These are phyloP conservation scores for Ptyas mucosa DNA, from an alignment of 2,113 vertebrate species.

Conservation along the genomic window DNA sequence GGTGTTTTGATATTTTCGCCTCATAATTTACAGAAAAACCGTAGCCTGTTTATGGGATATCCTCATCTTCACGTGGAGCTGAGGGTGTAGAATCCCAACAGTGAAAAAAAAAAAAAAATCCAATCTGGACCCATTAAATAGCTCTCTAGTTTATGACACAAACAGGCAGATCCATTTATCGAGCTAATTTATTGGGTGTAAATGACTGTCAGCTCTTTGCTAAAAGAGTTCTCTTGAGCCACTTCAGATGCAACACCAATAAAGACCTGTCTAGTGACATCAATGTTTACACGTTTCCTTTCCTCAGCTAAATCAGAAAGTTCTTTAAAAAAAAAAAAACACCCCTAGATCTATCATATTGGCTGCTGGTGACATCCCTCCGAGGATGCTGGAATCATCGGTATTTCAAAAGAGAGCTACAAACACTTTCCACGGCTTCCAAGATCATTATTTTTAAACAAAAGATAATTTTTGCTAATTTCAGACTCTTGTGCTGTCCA, in stretches of 20 bases:
- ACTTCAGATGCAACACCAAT: neutral
- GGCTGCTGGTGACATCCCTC: neutral
- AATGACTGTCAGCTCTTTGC: slow-evolving; percentile 8
- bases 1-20: neutral
- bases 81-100: neutral
- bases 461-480: neutral
- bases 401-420: neutral
- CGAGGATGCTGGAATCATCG: neutral
- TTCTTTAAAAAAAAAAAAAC: neutral
- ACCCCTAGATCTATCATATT: neutral
- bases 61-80: neutral
- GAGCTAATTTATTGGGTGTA: slow-evolving; percentile 12
- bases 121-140: neutral
- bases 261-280: neutral
- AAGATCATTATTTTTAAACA: neutral
- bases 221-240: slow-evolving; percentile 15
- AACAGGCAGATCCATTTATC: slow-evolving; percentile 20
- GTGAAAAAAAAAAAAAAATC: neutral
- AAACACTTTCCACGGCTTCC: no score
- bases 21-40: neutral
- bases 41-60: neutral
- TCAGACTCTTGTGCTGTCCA: neutral
- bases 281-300: neutral
- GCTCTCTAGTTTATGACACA: neutral
- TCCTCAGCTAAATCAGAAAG: neutral